These are phyloP conservation scores for Drosophila erecta DNA, from an alignment of 1,140 invertebrate species.

Conservation along the genomic window DNA sequence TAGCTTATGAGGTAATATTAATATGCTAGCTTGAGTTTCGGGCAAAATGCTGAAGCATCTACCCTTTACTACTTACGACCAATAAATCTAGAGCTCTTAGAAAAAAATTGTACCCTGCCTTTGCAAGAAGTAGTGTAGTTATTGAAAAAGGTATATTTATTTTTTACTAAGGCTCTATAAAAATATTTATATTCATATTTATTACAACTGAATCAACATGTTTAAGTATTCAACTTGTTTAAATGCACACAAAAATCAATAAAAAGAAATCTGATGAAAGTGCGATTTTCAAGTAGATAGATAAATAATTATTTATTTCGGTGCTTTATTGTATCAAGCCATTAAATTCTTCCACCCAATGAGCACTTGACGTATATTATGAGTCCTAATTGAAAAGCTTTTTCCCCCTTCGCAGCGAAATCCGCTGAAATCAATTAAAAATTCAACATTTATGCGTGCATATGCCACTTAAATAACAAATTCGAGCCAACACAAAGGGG, in stretches of 20 bases:
- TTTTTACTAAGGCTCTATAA: background rate
- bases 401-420: constrained; percentile 18
- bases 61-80: constrained; percentile 21
- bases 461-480: constrained; percentile 56
- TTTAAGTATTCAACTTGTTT: background rate
- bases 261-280: background rate
- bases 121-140: background rate
- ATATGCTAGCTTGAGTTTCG: constrained; percentile 9
- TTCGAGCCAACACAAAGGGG: constrained; percentile 28
- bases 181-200: too few species aligned
- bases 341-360: background rate
- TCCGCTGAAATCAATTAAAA: constrained; percentile 67
- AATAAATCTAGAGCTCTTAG: background rate
- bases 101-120: background rate
- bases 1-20: constrained; percentile 33
- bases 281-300: background rate
- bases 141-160: background rate
- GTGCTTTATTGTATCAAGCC: background rate
- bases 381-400: constrained; percentile 34
- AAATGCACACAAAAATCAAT: background rate
- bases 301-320: constrained; percentile 3
- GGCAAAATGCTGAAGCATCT: background rate
- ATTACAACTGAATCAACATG: background rate
- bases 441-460: constrained; percentile 52
- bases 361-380: constrained; percentile 13